Base-by-base conservation (phyloP, 2,797 vertebrate genomes). In the Prunella strophiata region DNA sequence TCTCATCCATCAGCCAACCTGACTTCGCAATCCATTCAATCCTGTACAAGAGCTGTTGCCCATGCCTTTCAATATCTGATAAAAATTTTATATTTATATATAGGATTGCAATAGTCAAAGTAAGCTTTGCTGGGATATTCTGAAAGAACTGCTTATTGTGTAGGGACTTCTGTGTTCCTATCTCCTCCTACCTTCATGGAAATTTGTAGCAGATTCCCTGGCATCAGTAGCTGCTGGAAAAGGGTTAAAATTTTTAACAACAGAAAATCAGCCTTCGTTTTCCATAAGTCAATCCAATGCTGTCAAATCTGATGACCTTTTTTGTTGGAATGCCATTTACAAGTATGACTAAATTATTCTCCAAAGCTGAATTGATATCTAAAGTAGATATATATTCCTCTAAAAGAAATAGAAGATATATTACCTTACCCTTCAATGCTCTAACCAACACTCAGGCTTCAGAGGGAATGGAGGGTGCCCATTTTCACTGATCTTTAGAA, bases 281-380 rank as follows among this genome's bases (percentile, higher is more conserved):
- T 89, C 58, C 54, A 51, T 88, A 85, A 91, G 36, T 95, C 81
- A 91, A 23, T 34, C 19, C 30, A 55, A 27, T 32, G 13, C 66
- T 93, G 52, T 88, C 70, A 94, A 55, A 77, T 88, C 45, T 58
- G 38, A 81, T 86, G 63, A 77, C 54, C 48, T 32, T 81, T 84
- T 89, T 90, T 75, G n/a, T 71, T 78, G 59, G 86, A 87, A 94
- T 85, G 34, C 36, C 71, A 88, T 87, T 95, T 95, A 59, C 23
- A 80, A 48, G 29, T 63, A 72, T 52, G 45, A 85, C 52, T 91
- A 70, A 84, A 88, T 90, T 90, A 94, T 89, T 90, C 50, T 91
- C 48, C 3, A 5, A 75, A 74, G 62, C 20, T 67, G 48, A 95
- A 65, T 40, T 89, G 66, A 40, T 86, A 89, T 14, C 38, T 83